Base-by-base conservation (phyloP, 2,113 vertebrate genomes). In the Pimephales promelas region DNA sequence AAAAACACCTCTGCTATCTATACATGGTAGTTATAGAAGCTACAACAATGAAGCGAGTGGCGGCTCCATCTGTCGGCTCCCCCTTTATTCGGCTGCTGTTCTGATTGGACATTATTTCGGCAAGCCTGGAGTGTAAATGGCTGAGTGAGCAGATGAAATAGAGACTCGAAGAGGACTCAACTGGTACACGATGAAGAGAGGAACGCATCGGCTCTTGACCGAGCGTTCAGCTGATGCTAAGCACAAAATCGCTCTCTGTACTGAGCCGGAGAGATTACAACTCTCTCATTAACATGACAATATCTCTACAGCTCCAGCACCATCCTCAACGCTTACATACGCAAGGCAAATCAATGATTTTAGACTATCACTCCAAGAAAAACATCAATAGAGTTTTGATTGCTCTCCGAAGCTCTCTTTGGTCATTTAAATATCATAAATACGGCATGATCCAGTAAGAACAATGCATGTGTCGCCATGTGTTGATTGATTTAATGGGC, bases 331-430 rank as follows among this genome's bases (percentile, higher is more conserved):
- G 5, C 20, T 76, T 54, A 76, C 5, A 75, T 66, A 56, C 10
- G 49, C 2, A 31, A 20, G 47, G 26, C 45, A 52, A 52, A 74
- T 54, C 18, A 34, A 18, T 22, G 73, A 56, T 56, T 56, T 20
- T 7, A 54, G 10, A 22, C 4, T 3, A 76, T 34, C 18, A 54
- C 49, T 75, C 49, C 31, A 13, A 34, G 20, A 54, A 40, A 83
- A 83, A 43, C 26, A 31, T 31, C 36, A 66, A 75, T 52, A 74
- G 75, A 16, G n/a, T 66, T 83, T 56, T 86, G 80, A 88, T 79
- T 56, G 76, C 85, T 86, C 77, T 88, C 71, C 64, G 20, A 5
- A 59, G 59, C 16, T 31, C 56, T 31, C 14, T 77, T 66, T 80
- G 34, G 59, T 6, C 5, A 75, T 56, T 76, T 31, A 83, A 62